Base-by-base conservation (phyloP, 64 coral and sea anemone genomes). In the Stylophora pistillata region DNA sequence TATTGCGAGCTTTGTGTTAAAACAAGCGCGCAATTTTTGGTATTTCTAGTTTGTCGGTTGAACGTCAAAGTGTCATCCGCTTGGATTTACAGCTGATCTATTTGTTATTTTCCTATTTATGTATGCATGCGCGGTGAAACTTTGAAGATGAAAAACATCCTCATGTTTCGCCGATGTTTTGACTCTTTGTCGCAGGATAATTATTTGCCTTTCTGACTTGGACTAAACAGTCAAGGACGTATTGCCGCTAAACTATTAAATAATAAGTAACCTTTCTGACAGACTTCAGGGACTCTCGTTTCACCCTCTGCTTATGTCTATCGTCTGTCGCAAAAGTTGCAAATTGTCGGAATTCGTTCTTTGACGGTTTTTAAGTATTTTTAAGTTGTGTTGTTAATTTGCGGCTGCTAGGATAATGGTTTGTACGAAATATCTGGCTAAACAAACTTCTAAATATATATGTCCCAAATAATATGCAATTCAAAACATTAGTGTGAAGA, bases 321-420 rank as follows among this genome's bases (percentile, higher is more conserved):
- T 83, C 68, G 61, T 83, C 61, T 83, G 30, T 5, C 78, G 78
- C 31, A 9, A 83, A 64, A 83, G 79, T 83, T 68, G 79, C 79
- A 83, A 69, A 83, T 83, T 69, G 79, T 83, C 79, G 79, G 79
- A 83, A 83, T 83, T 83, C 15, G 61, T 0, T 20, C 79, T 83
- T 83, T 83, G 79, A 83, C 52, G 79, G 61, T 69, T 83, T 47
- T 83, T 60, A 53, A 34, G 79, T 62, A 83, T 47, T 83, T 83
- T 69, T 16, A 66, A 83, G 60, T 69, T 69, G 78, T 81, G 78
- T 81, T 81, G 47, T 83, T 33, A 83, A 83, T 83, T 83, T 83
- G 79, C 33, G 79, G 79, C 79, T 13, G 68, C 68, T 25, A 9
- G 61, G 34, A 32, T 83, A 83, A 83, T 83, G 79, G 79, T 83